Conservation (phyloP, 2,888 invertebrate genomes). For the Polyommatus icarus region DNA sequence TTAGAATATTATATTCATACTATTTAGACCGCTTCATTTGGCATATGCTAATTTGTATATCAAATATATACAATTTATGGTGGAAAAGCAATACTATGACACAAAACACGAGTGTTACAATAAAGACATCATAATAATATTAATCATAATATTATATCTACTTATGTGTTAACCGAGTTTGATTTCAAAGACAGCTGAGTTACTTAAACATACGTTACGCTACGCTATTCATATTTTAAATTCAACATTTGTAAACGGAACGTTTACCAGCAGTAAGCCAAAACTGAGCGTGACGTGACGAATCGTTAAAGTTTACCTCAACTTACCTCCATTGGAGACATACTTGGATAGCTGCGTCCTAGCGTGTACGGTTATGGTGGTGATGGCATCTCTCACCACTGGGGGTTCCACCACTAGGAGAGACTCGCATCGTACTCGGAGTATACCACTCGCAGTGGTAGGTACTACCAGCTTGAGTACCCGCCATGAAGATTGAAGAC, state of each 20-base stretch:
- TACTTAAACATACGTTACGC: too few species aligned
- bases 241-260: too few species aligned
- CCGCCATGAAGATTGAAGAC: conserved; percentile 68
- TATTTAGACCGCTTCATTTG: too few species aligned
- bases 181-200: not conserved
- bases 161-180: not conserved
- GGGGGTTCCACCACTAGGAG: conserved; percentile 65
- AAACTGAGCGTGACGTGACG: too few species aligned
- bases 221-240: too few species aligned
- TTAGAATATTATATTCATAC: not conserved
- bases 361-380: conserved; percentile 66
- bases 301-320: too few species aligned
- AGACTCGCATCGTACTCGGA: conserved; percentile 69
- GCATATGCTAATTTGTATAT: too few species aligned
- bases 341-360: conserved; percentile 70
- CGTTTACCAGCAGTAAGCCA: too few species aligned
- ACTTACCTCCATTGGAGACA: conserved; percentile 62
- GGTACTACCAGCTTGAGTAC: conserved; percentile 63
- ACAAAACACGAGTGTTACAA: not conserved
- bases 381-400: conserved; percentile 58
- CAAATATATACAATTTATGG: too few species aligned
- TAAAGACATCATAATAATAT: not conserved
- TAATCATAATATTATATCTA: too few species aligned
- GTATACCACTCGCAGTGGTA: conserved; percentile 60
- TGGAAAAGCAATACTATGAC: too few species aligned